Conservation (phyloP, 2,797 vertebrate species). For the Pangasius larnaudii region DNA sequence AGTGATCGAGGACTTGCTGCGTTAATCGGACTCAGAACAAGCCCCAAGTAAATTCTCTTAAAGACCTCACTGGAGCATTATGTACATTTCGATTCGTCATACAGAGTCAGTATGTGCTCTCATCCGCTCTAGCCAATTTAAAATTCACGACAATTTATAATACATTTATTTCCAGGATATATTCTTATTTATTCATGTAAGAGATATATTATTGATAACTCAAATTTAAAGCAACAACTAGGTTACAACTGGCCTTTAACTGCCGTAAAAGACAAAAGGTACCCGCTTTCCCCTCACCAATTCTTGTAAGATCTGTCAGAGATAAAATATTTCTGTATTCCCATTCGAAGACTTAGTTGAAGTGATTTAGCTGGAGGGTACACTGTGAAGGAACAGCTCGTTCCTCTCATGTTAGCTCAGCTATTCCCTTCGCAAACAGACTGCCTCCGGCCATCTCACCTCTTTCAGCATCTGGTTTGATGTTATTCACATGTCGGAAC, state of each 20-base stretch:
- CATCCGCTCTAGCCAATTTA: background rate
- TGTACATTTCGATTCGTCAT: background rate
- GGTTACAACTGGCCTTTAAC: background rate
- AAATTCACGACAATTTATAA: constrained; percentile 2
- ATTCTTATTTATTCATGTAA: constrained; percentile 8
- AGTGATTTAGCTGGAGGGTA: constrained; percentile 46
- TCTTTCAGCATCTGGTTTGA: constrained; percentile 61
- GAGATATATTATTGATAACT: constrained; percentile 10
- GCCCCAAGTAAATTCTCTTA: background rate
- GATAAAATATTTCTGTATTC: constrained; percentile 36
- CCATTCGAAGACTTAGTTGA: constrained; percentile 36
- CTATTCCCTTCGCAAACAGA: constrained; percentile 51
- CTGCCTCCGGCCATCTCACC: constrained; percentile 73
- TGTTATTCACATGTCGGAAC: constrained; percentile 54
- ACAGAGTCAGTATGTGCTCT: background rate
- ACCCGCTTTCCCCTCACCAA: background rate
- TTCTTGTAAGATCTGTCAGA: constrained; percentile 31
- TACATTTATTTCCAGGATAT: background rate
- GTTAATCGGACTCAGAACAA: background rate
- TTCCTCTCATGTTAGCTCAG: constrained; percentile 47
- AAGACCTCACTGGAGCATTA: background rate
- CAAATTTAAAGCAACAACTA: background rate
- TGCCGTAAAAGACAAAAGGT: background rate
- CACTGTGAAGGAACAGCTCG: constrained; percentile 43
- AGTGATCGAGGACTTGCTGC: background rate